These are phyloP conservation scores for Apis laboriosa DNA, from an alignment of 1,140 invertebrate species.

Conservation along the genomic window DNA sequence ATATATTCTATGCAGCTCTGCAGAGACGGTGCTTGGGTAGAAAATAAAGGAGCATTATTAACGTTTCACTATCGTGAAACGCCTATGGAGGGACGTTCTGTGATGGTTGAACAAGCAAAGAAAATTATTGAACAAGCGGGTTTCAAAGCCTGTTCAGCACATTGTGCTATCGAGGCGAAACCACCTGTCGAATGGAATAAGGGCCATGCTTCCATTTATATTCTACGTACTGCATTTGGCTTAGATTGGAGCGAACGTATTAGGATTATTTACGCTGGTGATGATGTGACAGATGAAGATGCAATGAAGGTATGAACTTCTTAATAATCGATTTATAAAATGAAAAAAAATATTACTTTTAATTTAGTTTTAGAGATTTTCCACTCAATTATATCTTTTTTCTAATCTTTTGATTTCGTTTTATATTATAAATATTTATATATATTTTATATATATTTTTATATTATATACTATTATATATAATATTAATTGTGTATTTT, in stretches of 20 bases:
- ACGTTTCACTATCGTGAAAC: slow-evolving; percentile 95
- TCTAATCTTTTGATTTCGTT: not conserved
- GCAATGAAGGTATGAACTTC: slow-evolving; percentile 88
- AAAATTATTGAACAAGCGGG: slow-evolving; percentile 88
- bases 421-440: not conserved
- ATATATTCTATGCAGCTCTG: slow-evolving; percentile 83
- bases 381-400: not conserved
- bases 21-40: slow-evolving; percentile 94
- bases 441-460: not conserved
- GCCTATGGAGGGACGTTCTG: slow-evolving; percentile 84
- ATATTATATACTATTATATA: not conserved
- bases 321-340: not conserved
- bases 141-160: slow-evolving; percentile 89
- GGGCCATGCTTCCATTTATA: slow-evolving; percentile 94
- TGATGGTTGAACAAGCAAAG: slow-evolving; percentile 86
- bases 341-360: not conserved
- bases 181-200: slow-evolving; percentile 96
- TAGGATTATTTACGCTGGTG: slow-evolving; percentile 94
- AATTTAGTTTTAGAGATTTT: not conserved
- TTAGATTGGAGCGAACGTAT: slow-evolving; percentile 95
- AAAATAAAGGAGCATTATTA: slow-evolving; percentile 93
- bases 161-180: slow-evolving; percentile 92
- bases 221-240: slow-evolving; percentile 92
- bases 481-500: not conserved
- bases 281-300: slow-evolving; percentile 95